phyloP scores from a whole-genome alignment of 2,113 vertebrate species.

The Microtus oregoni region DNA sequence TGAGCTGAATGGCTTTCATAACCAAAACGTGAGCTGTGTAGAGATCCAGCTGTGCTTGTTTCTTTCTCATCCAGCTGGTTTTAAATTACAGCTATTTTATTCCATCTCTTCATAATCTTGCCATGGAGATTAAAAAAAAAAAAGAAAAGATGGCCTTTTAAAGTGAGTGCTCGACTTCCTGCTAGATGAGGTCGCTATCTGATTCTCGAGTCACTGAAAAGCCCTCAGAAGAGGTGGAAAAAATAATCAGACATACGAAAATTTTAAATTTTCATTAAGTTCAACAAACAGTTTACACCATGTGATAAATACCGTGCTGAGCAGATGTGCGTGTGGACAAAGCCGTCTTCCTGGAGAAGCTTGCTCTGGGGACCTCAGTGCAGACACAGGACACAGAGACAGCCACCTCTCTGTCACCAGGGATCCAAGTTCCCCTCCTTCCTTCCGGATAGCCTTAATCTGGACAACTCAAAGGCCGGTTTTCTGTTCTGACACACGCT shows the following conservation, averaged over 20 bases:
- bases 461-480: constrained; percentile 1
- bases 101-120: no score
- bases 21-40: no score
- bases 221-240: not conserved
- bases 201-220: not conserved
- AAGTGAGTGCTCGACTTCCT: not conserved
- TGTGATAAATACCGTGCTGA: not conserved
- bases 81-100: no score
- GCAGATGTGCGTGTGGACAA: not conserved
- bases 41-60: no score
- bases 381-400: not conserved
- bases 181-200: not conserved
- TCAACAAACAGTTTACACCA: not conserved
- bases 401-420: not conserved
- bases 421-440: not conserved
- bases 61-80: no score
- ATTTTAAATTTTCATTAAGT: not conserved
- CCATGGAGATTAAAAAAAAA: no score
- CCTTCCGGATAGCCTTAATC: not conserved
- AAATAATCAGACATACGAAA: constrained; percentile 54
- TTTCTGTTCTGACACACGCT: not conserved
- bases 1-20: no score
- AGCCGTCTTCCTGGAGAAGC: not conserved
- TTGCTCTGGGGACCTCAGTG: not conserved
- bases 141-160: constrained; percentile 33